Evolutionary conservation across 1,140 invertebrate genomes (phyloP), one percentile per base, ranked within the genome.

Genomic region (Drosophila ironensis): DNA sequence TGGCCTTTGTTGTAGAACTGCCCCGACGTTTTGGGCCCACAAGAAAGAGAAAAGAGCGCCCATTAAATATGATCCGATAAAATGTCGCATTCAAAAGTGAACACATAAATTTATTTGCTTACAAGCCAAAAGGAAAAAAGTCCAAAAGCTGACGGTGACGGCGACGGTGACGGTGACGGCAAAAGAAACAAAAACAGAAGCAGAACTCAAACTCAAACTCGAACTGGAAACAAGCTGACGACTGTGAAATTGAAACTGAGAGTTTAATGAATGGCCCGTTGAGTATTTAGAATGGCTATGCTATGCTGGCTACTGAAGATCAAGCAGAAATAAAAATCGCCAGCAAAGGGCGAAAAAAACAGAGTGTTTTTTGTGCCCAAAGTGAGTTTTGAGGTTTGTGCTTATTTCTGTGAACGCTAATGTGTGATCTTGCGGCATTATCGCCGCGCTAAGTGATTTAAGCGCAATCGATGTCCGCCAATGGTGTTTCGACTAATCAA

Each of bases 61-160:
- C 57, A 66, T 68, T 66, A 57, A 63, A 68, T 68, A 68, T 69
- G 42, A 68, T 47, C 50, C 42, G 33, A 69, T 57, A 68, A 69
- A 56, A 57, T 68, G 41, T 53, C 63, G 63, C 57, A 35, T 64
- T 67, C 38, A 51, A 38, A 63, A 64, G 38, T 67, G 60, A 67
- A 67, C 59, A 66, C 59, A 66, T 52, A 38, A 66, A 68, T 66
- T 68, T 53, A 69, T 69, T 69, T 69, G 66, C 64, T 69, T 69
- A 69, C 64, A 57, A 56, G 42, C 28, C 52, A 69, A 69, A 57
- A 40, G 27, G 28, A 47, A 69, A 57, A 56, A 57, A 70, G 28
- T 27, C 30, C 24, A 22, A 33, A 60, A 63, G 59, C 28, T 50
- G 45, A 45, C 38, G 30, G 14, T 33, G 30, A 33, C 30, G 25